These are phyloP conservation scores for Mesaphorura yosii DNA, from an alignment of 1,140 invertebrate species.

Conservation along the genomic window DNA sequence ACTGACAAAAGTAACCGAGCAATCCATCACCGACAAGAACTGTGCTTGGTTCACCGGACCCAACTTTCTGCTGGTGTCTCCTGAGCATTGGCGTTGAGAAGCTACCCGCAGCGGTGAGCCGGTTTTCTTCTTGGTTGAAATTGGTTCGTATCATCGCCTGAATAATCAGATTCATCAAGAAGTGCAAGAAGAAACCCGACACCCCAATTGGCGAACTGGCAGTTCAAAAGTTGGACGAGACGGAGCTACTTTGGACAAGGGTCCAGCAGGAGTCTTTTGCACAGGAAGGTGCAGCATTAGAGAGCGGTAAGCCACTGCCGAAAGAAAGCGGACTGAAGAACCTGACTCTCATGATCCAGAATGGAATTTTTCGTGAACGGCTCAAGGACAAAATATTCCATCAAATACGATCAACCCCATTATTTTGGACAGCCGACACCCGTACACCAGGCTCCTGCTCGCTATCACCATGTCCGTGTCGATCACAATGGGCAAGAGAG, in stretches of 20 bases:
- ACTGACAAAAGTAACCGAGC: constrained; percentile 3
- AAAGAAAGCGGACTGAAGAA: constrained; percentile 33
- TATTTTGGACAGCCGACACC: constrained; percentile 14
- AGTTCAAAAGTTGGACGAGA: not conserved
- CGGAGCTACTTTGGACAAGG: not conserved
- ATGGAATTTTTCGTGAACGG: constrained; percentile 16
- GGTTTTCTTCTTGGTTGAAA: not conserved
- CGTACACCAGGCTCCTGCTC: not conserved
- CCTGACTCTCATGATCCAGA: constrained; percentile 32
- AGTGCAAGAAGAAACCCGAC: not conserved
- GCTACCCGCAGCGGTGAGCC: not conserved
- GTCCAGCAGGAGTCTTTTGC: constrained; percentile 3
- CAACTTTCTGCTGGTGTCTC: not conserved
- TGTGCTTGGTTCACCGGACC: constrained; percentile 24
- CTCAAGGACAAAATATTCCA: not conserved
- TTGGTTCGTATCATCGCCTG: not conserved
- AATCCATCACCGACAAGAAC: not conserved
- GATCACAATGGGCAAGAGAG: constrained; percentile 12
- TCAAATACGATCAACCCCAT: constrained; percentile 1
- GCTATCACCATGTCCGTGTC: not conserved
- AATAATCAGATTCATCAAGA: not conserved
- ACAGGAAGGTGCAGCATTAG: not conserved
- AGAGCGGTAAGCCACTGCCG: not conserved
- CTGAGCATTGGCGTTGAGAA: constrained; percentile 8
- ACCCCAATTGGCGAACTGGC: not conserved